Conservation (phyloP, 2,113 vertebrate species). For the Meriones unguiculatus region DNA sequence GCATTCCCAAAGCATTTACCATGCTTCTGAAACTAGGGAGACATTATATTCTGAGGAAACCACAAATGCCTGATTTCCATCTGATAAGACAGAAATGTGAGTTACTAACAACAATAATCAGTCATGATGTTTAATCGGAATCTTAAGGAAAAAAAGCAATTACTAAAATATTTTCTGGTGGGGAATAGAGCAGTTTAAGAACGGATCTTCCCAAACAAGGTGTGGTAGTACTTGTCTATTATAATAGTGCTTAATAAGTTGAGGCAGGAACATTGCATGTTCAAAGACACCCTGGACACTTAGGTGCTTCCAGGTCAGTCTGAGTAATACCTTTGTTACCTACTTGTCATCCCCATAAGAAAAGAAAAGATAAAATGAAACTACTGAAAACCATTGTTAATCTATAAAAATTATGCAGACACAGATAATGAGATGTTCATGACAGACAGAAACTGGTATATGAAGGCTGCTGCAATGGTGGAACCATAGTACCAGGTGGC, state of each 20-base stretch:
- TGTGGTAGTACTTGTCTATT: neutral
- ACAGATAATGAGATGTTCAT: neutral
- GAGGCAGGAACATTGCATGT: neutral
- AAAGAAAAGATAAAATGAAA: neutral
- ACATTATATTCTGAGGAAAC: neutral
- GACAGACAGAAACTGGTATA: rapidly evolving
- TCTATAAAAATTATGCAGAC: neutral
- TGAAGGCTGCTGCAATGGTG: neutral
- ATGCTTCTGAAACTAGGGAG: neutral
- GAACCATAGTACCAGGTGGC: neutral
- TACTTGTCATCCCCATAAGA: neutral
- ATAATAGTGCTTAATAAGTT: neutral
- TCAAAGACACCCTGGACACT: neutral
- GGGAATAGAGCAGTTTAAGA: neutral
- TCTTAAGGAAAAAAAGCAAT: neutral
- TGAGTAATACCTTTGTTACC: too few species aligned
- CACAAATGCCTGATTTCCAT: neutral
- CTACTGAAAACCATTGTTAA: neutral
- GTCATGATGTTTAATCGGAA: neutral
- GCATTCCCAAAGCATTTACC: neutral
- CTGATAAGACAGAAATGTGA: neutral
- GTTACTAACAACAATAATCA: neutral
- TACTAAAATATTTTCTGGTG: neutral
- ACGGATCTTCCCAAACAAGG: neutral
- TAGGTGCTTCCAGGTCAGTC: neutral